These are phyloP conservation scores for Leptinotarsa defecta DNA, from an alignment of 1,140 invertebrate species.

Conservation along the genomic window DNA sequence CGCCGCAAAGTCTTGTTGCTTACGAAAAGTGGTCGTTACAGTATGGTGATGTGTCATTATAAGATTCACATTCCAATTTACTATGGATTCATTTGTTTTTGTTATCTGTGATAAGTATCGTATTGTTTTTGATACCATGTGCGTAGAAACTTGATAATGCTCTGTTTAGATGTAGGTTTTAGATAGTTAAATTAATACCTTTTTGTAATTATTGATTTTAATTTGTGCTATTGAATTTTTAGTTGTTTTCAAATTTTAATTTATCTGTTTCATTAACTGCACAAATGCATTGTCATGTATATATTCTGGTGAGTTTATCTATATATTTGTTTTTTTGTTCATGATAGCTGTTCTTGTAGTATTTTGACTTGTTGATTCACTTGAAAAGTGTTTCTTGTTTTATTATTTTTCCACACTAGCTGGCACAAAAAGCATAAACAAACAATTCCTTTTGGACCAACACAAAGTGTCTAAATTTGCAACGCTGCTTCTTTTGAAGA, in stretches of 20 bases:
- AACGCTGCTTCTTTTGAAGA: constrained; percentile 26
- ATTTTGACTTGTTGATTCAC: too few species aligned
- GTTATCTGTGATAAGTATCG: constrained; percentile 33
- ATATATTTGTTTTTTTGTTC: background rate
- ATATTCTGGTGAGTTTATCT: too few species aligned
- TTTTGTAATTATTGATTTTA: background rate
- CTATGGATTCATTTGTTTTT: constrained; percentile 21
- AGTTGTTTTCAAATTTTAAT: background rate
- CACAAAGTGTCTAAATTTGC: constrained; percentile 29
- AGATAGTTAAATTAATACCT: background rate
- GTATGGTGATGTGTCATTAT: constrained; percentile 85
- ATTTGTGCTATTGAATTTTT: background rate
- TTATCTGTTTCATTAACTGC: too few species aligned
- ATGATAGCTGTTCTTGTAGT: too few species aligned
- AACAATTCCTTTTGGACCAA: constrained; percentile 21
- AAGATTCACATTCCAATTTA: constrained; percentile 32
- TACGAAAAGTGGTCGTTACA: constrained; percentile 95
- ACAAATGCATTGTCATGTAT: too few species aligned
- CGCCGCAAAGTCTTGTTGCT: constrained; percentile 77
- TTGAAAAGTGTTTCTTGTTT: background rate
- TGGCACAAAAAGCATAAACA: background rate
- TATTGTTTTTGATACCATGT: constrained; percentile 26
- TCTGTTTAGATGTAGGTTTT: constrained; percentile 14
- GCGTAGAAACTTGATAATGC: constrained; percentile 13
- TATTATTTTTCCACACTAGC: background rate